Base-by-base conservation (phyloP, 2,113 vertebrate species). In the Notarius lentiginosus region DNA sequence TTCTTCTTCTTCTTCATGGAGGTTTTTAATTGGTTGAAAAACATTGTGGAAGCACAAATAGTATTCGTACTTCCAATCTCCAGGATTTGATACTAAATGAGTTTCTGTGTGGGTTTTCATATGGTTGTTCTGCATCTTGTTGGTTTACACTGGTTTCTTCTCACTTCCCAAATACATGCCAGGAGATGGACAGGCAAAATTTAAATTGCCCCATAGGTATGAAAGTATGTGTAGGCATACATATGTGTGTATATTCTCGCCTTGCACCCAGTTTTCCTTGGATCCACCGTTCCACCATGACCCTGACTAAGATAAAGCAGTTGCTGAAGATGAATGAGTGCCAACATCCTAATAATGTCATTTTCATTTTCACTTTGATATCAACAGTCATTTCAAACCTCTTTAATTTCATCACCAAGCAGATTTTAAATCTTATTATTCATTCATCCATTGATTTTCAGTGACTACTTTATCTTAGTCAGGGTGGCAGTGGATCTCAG, bases 331-430 rank as follows among this genome's bases (percentile, higher is more conserved):
- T 76, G 5, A 53, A 53, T 10, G 1, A 76, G 7, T 76, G 41
- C 22, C 14, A 41, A 41, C 41, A 41, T 41, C 41, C 3, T 41
- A 4, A 41, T 41, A 41, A 41, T 41, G 41, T 41, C 41, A 41
- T 41, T 41, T 41, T 41, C 41, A 41, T 41, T 41, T 41, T 41
- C 41, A 41, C 41, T 41, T 4, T 41, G 41, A 41, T 41, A 51
- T 24, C 10, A 34, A 70, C 30, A 76, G 18, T 51, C 47, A 76
- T 51, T 76, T 51, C 8, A 47, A 49, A 49, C 7, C 18, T 10
- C 73, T n/a, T 51, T 76, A 76, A 76, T 76, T 76, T 76, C 3
- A 76, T 24, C 73, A 76, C 73, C 73, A 53, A 24, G 20, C 22
- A 49, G 41, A 75, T 51, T 24, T 75, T 5, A 75, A 75, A 41